phyloP scores from a whole-genome alignment of 1,140 invertebrate species.

The Ceratina australensis region DNA sequence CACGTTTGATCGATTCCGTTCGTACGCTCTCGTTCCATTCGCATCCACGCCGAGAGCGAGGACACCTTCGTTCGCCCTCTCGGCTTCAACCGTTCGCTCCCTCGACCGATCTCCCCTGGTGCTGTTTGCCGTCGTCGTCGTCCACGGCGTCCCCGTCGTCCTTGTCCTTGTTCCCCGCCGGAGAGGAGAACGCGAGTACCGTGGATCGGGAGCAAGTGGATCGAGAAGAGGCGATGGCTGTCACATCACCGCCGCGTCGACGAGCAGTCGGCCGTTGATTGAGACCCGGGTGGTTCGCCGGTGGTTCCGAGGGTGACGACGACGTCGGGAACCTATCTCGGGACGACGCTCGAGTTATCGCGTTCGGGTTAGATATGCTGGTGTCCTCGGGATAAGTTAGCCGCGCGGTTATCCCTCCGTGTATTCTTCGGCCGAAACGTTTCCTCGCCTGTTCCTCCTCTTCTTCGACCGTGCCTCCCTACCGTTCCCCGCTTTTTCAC shows the following conservation, averaged over 20 bases:
- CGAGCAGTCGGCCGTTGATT: background rate
- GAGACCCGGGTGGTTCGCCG: no score
- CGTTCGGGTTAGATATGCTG: no score
- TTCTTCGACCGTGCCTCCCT: no score
- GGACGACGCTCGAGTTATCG: no score
- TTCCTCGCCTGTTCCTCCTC: no score
- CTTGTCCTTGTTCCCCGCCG: background rate
- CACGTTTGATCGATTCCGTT: constrained; percentile 2
- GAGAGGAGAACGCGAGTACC: no score
- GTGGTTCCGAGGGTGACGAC: no score
- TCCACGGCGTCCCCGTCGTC: constrained; percentile 8
- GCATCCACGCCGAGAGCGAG: no score
- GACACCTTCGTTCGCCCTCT: background rate
- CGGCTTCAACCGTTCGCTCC: constrained; percentile 1
- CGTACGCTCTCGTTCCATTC: background rate
- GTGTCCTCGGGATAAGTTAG: no score
- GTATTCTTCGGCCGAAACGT: no score
- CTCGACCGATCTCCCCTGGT: constrained; percentile 3
- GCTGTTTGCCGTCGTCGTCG: background rate
- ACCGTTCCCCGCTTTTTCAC: background rate
- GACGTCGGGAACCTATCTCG: background rate
- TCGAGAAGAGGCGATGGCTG: constrained; percentile 1
- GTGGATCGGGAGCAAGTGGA: constrained; percentile 19
- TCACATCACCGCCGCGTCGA: background rate
- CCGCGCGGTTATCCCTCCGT: no score